A percentile compares a stretch with the other conserved stretches of the same genome.
Conservation (phyloP, 2,888 invertebrate species). For the Seira sanloemensis region DNA sequence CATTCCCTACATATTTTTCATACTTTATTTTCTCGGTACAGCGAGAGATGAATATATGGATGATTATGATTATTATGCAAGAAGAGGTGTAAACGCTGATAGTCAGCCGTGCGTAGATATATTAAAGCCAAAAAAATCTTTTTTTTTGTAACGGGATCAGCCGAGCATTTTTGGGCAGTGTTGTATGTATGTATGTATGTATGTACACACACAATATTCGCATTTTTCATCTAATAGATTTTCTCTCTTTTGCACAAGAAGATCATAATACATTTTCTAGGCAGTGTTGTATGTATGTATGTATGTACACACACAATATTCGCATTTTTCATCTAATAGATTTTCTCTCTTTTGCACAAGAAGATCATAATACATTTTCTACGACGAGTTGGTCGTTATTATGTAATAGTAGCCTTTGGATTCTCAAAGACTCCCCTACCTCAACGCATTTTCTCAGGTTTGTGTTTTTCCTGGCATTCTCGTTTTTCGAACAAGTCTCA, state of each 20-base stretch:
- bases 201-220: constrained; percentile 16
- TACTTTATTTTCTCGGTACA: background rate
- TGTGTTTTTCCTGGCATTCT: background rate
- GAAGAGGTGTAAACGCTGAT: constrained; percentile 58
- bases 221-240: constrained; percentile 7
- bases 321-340: constrained; percentile 10
- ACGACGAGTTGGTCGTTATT: background rate
- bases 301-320: constrained; percentile 16
- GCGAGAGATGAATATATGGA: constrained; percentile 1
- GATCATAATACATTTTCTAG: constrained; percentile 17
- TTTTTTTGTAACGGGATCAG: constrained; percentile 51
- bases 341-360: background rate
- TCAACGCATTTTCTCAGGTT: background rate
- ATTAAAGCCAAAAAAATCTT: constrained; percentile 50
- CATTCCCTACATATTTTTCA: background rate
- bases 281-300: constrained; percentile 38
- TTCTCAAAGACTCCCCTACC: background rate
- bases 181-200: too few relatives aligned
- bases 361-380: background rate
- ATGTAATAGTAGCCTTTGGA: constrained; percentile 11
- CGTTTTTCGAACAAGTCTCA: background rate
- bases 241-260: background rate
- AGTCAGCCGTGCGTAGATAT: constrained; percentile 61
- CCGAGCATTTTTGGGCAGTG: constrained; percentile 49
- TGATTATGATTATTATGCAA: constrained; percentile 52